Evolutionary conservation across 2,888 invertebrate species (phyloP), one percentile per base, ranked within the genome.

Genomic region (Meliscaeva auricollis): DNA sequence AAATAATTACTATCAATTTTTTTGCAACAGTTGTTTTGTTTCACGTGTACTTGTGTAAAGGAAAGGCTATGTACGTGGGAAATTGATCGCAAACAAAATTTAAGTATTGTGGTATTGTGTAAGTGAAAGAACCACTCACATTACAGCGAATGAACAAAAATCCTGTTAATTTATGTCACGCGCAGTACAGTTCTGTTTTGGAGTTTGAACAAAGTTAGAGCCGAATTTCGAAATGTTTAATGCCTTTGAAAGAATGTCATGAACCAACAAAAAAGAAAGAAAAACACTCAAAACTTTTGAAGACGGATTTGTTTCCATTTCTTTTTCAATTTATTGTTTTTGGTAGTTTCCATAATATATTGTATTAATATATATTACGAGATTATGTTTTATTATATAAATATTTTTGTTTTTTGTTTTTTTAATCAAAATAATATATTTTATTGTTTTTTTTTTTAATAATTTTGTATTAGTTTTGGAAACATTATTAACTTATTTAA

Each of bases 341-440:
- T 83, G 83, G 83, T 83, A 78, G 83, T 83, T 83, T 69, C 74
- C 74, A 78, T 74, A 69, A 77, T 78, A 77, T 77, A 73, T n/a
- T 81, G 76, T 52, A 44, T 66, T 75, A 70, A 66, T 78, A 32
- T 69, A 69, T 73, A 70, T 78, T 56, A 78, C 70, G 56, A 41
- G 74, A 78, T 78, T 83, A 77, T 73, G 60, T 60, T 72, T 70
- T 46, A 46, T 6, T 54, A 62, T 74, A 35, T 44, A 46, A 30
- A 30, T 46, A 30, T 44, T 44, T 62, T 8, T 38, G 2, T 38
- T 38, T 8, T 38, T 38, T 32, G 4, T 32, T 38, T 38, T 30
- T 48, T 62, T 56, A 74, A 48, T n/a, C 46, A 78, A 73, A 70
- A 52, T 66, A 32, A 46, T 32, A 54, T 70, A 35, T 64, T 44